Evolutionary conservation across 2,113 vertebrate genomes (phyloP).

Genomic region (Plecotus auritus): DNA sequence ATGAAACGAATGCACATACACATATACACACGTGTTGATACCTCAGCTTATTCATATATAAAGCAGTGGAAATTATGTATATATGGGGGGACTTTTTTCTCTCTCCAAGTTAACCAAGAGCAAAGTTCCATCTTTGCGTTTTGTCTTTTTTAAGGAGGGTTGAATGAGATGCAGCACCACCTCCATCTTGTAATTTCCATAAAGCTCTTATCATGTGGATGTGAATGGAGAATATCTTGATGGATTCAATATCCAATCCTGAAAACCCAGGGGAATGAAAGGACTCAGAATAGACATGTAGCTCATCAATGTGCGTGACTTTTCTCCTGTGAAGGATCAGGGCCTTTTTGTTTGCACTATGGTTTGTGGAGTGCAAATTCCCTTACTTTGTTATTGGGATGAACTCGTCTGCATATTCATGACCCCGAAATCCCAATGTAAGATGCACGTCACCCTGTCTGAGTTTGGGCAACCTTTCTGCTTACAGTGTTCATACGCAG

Average conservation of each 20-base stretch:
- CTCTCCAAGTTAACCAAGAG: not conserved
- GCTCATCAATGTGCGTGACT: constrained; percentile 7
- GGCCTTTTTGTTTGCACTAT: not conserved
- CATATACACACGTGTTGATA: too few species aligned
- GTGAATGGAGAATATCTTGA: constrained; percentile 4
- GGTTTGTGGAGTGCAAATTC: constrained; percentile 6
- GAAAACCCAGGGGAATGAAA: not conserved
- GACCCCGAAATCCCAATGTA: not conserved
- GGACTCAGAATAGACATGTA: not conserved
- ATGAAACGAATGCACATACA: not conserved
- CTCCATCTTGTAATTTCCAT: not conserved
- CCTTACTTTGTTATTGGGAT: not conserved
- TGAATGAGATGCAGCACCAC: not conserved
- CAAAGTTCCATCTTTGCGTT: not conserved
- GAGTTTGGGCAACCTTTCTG: not conserved
- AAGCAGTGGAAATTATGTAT: not conserved
- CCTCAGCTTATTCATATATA: not conserved
- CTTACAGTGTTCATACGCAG: constrained; percentile 25
- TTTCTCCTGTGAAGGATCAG: not conserved
- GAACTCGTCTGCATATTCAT: not conserved
- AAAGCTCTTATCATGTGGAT: not conserved
- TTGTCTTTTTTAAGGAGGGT: not conserved
- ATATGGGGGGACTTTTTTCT: not conserved
- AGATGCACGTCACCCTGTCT: not conserved
- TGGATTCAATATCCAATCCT: not conserved